These are phyloP conservation scores for Trinectes maculatus DNA, from an alignment of 2,113 vertebrate genomes.

Conservation along the genomic window DNA sequence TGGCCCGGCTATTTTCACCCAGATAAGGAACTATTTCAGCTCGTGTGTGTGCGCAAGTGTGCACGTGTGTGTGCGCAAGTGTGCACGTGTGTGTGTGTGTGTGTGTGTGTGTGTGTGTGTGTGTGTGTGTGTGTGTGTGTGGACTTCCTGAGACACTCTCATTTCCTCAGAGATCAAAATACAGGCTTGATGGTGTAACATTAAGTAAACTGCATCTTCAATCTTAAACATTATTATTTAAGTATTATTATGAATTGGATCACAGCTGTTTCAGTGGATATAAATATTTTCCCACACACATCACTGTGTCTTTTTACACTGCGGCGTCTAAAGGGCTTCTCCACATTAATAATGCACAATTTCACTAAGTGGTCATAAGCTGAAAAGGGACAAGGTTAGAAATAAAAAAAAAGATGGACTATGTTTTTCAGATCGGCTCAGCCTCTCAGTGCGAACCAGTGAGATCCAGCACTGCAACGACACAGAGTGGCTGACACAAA, in stretches of 20 bases:
- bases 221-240: neutral
- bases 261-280: neutral
- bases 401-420: neutral
- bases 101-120: constrained; percentile 3
- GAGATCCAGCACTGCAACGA: constrained; percentile 34
- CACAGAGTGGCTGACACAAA: constrained; percentile 64
- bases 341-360: constrained; percentile 35
- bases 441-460: constrained; percentile 1
- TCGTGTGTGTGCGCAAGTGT: constrained; percentile 30
- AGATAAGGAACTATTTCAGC: constrained; percentile 48
- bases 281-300: neutral
- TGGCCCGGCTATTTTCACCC: constrained; percentile 35
- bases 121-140: constrained; percentile 9
- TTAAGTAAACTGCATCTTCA: neutral
- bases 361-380: neutral
- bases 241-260: neutral
- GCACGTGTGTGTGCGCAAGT: constrained; percentile 41
- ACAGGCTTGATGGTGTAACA: neutral
- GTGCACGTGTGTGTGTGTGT: constrained; percentile 15
- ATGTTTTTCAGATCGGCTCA: constrained; percentile 13
- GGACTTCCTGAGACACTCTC: neutral
- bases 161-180: neutral
- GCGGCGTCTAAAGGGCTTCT: constrained; percentile 1
- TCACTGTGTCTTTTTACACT: neutral
- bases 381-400: neutral